A percentile compares a stretch with the other conserved stretches of the same genome.
Conservation (phyloP, 1,140 invertebrate genomes). For the Euwallacea fornicatus region DNA sequence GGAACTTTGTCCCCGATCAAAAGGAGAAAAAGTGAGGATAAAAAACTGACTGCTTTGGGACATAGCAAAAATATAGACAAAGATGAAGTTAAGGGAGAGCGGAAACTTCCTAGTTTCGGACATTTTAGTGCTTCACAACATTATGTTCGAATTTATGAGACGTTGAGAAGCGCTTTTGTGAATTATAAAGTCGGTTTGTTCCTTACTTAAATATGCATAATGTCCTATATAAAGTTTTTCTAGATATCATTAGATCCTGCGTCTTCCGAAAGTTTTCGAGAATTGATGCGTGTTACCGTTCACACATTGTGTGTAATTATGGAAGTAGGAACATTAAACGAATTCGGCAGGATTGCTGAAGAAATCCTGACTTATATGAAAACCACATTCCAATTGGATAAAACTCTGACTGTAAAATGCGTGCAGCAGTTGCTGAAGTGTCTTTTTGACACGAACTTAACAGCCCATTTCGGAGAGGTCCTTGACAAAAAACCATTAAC, state of each 20-base stretch:
- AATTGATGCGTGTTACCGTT: slow-evolving; percentile 67
- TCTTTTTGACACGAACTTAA: slow-evolving; percentile 79
- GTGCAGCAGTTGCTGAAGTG: slow-evolving; percentile 83
- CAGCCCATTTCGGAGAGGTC: slow-evolving; percentile 56
- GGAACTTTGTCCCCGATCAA: slow-evolving; percentile 58
- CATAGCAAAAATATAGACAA: slow-evolving; percentile 34
- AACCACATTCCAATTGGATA: slow-evolving; percentile 69
- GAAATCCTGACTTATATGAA: slow-evolving; percentile 79
- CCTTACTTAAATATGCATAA: background rate
- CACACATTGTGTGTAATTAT: slow-evolving; percentile 73
- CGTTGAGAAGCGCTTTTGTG: slow-evolving; percentile 71
- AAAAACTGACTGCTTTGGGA: slow-evolving; percentile 10
- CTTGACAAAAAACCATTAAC: slow-evolving; percentile 8
- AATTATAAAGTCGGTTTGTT: slow-evolving; percentile 70
- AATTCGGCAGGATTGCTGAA: slow-evolving; percentile 75
- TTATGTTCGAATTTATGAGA: slow-evolving; percentile 78
- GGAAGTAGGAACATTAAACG: slow-evolving; percentile 72
- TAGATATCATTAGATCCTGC: slow-evolving; percentile 73
- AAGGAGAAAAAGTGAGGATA: slow-evolving; percentile 52
- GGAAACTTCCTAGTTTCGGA: slow-evolving; percentile 59
- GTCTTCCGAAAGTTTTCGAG: slow-evolving; percentile 73
- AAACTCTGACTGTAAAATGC: slow-evolving; percentile 72
- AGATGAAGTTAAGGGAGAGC: slow-evolving; percentile 46
- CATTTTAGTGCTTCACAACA: slow-evolving; percentile 69
- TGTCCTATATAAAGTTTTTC: slow-evolving; percentile 17